phyloP scores from a whole-genome alignment of 2,113 vertebrate genomes.

The Callithrix jacchus region DNA sequence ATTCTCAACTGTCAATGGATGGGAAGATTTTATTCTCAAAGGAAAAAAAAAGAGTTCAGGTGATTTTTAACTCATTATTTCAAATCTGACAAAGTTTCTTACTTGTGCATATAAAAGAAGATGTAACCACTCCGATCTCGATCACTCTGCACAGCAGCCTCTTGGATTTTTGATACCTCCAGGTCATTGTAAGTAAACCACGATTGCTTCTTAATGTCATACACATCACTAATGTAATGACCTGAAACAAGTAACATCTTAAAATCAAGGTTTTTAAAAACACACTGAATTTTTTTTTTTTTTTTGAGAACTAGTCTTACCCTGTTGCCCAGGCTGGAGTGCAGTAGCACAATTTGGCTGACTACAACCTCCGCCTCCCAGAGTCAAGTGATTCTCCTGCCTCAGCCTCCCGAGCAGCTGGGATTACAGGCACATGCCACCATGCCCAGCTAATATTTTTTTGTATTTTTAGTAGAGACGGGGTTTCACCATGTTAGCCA shows the following conservation, averaged over 20 bases:
- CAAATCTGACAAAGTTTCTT: constrained; percentile 68
- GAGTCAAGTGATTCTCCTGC: too few relatives aligned
- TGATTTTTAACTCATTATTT: neutral
- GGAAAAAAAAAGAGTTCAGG: neutral
- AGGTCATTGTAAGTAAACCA: constrained; percentile 99
- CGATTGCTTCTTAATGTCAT: constrained; percentile 96
- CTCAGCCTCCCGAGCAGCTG: too few relatives aligned
- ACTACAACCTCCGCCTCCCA: too few relatives aligned
- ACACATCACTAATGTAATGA: constrained; percentile 98
- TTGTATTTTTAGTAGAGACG: too few relatives aligned
- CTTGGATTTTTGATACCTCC: constrained; percentile 95
- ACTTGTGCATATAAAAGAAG: constrained; percentile 99
- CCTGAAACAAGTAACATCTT: constrained; percentile 83
- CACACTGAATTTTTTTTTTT: neutral
- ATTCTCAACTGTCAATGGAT: neutral
- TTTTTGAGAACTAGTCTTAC: too few relatives aligned
- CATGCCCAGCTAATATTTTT: too few relatives aligned
- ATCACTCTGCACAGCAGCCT: constrained; percentile 92
- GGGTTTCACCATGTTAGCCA: too few relatives aligned
- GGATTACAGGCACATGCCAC: too few relatives aligned
- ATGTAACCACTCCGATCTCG: constrained; percentile 97
- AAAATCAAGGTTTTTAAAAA: neutral
- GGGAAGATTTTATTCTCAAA: constrained; percentile 6
- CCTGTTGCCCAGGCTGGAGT: too few relatives aligned
- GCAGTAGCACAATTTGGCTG: too few relatives aligned